Evolutionary conservation across 2,888 invertebrate species (phyloP).

Genomic region (Xiphydria camelus): DNA sequence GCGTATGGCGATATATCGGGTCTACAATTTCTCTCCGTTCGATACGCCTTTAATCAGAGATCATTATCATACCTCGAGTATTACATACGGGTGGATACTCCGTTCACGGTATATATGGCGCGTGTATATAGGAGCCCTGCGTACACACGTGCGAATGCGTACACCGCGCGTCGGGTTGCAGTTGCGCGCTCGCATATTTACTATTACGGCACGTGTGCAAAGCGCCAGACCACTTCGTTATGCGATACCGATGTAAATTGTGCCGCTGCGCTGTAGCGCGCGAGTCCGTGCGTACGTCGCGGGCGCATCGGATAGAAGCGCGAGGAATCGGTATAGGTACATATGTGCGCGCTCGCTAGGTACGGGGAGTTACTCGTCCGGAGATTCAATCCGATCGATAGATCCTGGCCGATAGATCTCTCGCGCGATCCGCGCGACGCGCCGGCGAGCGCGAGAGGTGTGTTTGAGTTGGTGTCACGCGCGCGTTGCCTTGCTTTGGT

Average conservation of each 20-base stretch:
- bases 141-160: too few relatives aligned
- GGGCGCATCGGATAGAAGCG: background rate
- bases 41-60: constrained; percentile 26
- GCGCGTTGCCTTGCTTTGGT: too few relatives aligned
- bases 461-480: too few relatives aligned
- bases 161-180: too few relatives aligned
- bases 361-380: background rate
- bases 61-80: constrained; percentile 21
- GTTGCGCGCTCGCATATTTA: constrained; percentile 26
- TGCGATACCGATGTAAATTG: constrained; percentile 28
- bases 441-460: background rate
- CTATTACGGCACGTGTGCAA: constrained; percentile 26
- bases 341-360: background rate
- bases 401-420: constrained; percentile 3
- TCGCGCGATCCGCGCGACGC: constrained; percentile 2
- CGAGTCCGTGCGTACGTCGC: background rate
- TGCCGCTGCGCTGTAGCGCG: constrained; percentile 3
- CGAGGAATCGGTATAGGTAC: background rate
- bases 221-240: constrained; percentile 26
- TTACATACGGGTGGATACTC: constrained; percentile 10
- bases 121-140: background rate
- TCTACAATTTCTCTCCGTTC: background rate
- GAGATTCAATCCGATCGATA: constrained; percentile 3
- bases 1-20: too few relatives aligned
- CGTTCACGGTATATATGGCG: background rate